Evolutionary conservation across 2,113 vertebrate genomes (phyloP), one percentile per base, ranked within the genome.

Genomic region (Ceuthmochares aereus): DNA sequence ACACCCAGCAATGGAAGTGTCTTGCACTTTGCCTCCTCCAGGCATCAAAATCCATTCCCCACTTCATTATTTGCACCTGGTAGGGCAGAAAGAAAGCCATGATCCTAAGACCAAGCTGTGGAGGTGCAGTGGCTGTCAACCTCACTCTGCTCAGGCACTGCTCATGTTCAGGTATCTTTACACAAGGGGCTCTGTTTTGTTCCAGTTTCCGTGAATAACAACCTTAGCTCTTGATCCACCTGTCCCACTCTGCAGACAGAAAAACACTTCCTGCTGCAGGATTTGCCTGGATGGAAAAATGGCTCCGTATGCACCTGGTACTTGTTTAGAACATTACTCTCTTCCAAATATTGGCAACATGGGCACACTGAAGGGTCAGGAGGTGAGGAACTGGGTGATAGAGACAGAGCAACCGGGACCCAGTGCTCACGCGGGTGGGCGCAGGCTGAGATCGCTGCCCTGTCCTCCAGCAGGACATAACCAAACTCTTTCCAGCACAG

Each of bases 1-100:
- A 7, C 22, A 58, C 11, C 18, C 30, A 47, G 22, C 0, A 3
- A 0, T 36, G 52, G 76, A 75, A 66, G 13, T 19, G 26, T 36
- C 12, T 64, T 10, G 40, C n/a, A 18, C 78, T 64, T 64, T 60
- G 32, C 36, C 43, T 70, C 22, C 52, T 67, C 37, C 21, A 2
- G 17, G 26, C 63, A 27, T 54, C 55, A 58, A 15, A 89, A 86
- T n/a, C 68, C 25, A 14, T 67, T 59, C 25, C 51, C 32, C 29
- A 16, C 62, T 70, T 59, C 25, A 34, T 5, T 18, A 12, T 30
- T 62, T 63, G 66, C 49, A 37, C 26, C 20, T 15, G 15, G 13
- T 36, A 60, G 51, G 64, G 32, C 32, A 42, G n/a, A 74, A 20
- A 36, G 29, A 27, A 25, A 17, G 45, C 17, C 47, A 34, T 62